Conservation (phyloP, 2,797 vertebrate species). For the Amazona ochrocephala region DNA sequence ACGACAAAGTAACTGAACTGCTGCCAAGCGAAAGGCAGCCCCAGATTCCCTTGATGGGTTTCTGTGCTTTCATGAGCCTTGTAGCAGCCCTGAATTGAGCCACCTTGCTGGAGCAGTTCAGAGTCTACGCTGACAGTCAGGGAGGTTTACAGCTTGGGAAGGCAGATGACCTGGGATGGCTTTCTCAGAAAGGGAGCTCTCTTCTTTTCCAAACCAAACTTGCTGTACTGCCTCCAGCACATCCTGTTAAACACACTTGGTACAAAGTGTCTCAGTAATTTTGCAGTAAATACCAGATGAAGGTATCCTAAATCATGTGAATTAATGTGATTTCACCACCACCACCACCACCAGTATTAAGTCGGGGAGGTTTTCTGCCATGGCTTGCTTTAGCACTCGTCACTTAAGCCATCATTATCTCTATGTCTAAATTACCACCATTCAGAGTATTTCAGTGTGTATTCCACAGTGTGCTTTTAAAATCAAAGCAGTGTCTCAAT, state of each 20-base stretch:
- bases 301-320: background rate
- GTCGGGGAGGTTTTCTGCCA: background rate
- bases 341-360: background rate
- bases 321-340: background rate
- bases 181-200: slow-evolving; percentile 29
- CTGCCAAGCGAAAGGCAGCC: slow-evolving; percentile 32
- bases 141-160: background rate
- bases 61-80: slow-evolving; percentile 20
- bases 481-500: background rate
- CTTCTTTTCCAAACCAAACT: background rate
- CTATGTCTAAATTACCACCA: background rate
- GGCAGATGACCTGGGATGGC: background rate
- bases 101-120: slow-evolving; percentile 47
- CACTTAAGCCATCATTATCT: background rate
- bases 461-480: background rate
- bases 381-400: background rate
- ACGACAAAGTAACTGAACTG: slow-evolving; percentile 39
- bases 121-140: background rate
- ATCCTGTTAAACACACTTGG: background rate
- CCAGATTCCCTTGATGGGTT: slow-evolving; percentile 30
- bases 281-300: background rate
- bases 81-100: slow-evolving; percentile 13
- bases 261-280: background rate
- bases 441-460: background rate
- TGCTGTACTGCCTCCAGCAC: background rate